Evolutionary conservation across 2,797 vertebrate genomes (phyloP).

Genomic region (Channallabes apus): DNA sequence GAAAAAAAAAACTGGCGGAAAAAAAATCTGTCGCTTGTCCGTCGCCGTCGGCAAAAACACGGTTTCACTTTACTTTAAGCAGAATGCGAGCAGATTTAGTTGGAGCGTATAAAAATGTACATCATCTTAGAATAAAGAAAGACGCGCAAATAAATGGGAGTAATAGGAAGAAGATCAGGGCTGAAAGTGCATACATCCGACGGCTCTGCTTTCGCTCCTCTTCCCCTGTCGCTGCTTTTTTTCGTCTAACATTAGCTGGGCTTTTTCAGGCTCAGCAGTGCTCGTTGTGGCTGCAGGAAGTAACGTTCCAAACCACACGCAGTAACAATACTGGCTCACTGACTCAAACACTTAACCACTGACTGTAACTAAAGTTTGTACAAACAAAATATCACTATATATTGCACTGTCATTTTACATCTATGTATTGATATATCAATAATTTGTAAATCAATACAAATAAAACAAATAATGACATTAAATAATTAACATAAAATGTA

Average conservation of each 20-base stretch:
- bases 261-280: constrained; percentile 78
- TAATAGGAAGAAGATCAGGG: constrained; percentile 55
- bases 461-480: neutral
- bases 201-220: constrained; percentile 66
- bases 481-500: neutral
- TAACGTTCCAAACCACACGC: constrained; percentile 52
- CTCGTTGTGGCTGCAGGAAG: constrained; percentile 76
- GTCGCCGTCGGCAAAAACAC: constrained; percentile 34
- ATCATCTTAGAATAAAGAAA: constrained; percentile 53
- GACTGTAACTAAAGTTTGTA: neutral
- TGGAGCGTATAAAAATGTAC: constrained; percentile 47
- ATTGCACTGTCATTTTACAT: neutral
- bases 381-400: neutral
- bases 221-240: constrained; percentile 70
- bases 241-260: constrained; percentile 69
- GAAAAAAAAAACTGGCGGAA: constrained; percentile 23
- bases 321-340: neutral
- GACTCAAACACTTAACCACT: neutral
- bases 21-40: constrained; percentile 55
- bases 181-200: constrained; percentile 71
- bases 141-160: constrained; percentile 27
- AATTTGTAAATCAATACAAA: neutral
- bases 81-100: constrained; percentile 40
- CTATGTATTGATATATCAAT: neutral
- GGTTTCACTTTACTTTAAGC: constrained; percentile 45